Conservation (phyloP, 2,797 vertebrate species). For the Oreonectes daqikongensis region DNA sequence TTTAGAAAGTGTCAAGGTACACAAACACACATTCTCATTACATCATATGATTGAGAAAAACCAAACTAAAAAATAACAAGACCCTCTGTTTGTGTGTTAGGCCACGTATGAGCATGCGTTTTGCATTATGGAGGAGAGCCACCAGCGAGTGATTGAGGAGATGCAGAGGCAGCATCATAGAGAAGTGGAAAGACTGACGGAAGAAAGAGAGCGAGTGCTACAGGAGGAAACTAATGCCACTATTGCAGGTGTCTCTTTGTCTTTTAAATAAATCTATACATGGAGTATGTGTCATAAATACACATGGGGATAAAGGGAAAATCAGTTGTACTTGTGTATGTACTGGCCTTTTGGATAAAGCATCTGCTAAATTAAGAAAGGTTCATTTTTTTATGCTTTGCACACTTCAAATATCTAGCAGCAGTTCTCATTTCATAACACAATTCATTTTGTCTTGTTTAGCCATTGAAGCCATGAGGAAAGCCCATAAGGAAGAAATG, state of each 20-base stretch:
- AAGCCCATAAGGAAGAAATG: conserved; percentile 88
- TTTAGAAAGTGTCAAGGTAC: conserved; percentile 85
- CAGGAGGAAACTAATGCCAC: conserved; percentile 91
- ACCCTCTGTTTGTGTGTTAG: conserved; percentile 65
- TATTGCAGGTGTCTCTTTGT: conserved; percentile 80
- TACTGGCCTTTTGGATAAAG: too few species aligned
- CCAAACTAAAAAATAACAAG: neutral
- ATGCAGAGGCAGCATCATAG: conserved; percentile 90
- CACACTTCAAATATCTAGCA: too few species aligned
- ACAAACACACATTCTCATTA: neutral
- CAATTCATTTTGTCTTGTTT: conserved; percentile 4
- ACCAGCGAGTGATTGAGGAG: conserved; percentile 87
- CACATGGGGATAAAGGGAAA: too few species aligned
- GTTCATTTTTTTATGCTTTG: too few species aligned
- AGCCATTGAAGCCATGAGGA: conserved; percentile 95
- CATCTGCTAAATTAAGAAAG: too few species aligned
- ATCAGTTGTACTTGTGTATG: too few species aligned
- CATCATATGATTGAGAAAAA: neutral
- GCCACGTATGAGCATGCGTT: conserved; percentile 84
- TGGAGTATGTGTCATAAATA: too few species aligned
- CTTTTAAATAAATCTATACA: too few species aligned
- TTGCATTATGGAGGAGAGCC: conserved; percentile 86
- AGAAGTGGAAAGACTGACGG: conserved; percentile 85
- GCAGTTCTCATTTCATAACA: neutral
- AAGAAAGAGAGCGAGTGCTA: conserved; percentile 88